Evolutionary conservation across 2,113 vertebrate genomes (phyloP), one percentile per base, ranked within the genome.

Genomic region (Rhegmatorhina hoffmannsi): DNA sequence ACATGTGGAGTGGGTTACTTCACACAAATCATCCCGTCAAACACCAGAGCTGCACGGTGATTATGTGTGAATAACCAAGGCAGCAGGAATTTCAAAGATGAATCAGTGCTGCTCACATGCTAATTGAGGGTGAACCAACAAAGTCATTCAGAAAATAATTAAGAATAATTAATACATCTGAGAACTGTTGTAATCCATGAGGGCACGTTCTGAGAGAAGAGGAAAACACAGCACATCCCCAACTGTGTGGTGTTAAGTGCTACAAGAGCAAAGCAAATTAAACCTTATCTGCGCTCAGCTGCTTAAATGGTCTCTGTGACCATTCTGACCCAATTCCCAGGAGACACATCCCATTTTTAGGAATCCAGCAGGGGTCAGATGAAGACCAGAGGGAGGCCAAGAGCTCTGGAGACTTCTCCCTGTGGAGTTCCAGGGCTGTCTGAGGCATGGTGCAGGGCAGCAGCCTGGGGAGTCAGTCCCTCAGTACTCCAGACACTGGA

Each of bases 41-140:
- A 63, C 31, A 38, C 47, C 64, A 87, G 62, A 84, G 80, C 81
- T 87, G 63, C 46, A 28, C 2, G 8, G 69, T 50, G 89, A 84
- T 81, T 89, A 78, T 58, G 90, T 75, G 69, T 73, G 58, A 96
- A 94, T 81, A 89, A 84, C 40, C 56, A 63, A 68, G 87, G 47
- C 64, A 78, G 85, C 68, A 90, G 43, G 75, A 81, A 92, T 78
- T 90, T 93, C 60, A 78, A 49, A 75, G 82, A 93, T 49, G 26
- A 92, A 86, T 92, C 85, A 84, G 73, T 73, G 70, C 47, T 84
- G 79, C 79, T 94, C 72, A 66, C 84, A 52, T 56, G 88, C 60
- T 90, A 90, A 85, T 53, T 78, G 83, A 81, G 44, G 60, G 56
- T 81, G 46, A 92, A 75, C 69, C 46, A 74, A 63, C 49, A 75